phyloP scores from a whole-genome alignment of 2,113 vertebrate genomes.

The Sylvietta virens region DNA sequence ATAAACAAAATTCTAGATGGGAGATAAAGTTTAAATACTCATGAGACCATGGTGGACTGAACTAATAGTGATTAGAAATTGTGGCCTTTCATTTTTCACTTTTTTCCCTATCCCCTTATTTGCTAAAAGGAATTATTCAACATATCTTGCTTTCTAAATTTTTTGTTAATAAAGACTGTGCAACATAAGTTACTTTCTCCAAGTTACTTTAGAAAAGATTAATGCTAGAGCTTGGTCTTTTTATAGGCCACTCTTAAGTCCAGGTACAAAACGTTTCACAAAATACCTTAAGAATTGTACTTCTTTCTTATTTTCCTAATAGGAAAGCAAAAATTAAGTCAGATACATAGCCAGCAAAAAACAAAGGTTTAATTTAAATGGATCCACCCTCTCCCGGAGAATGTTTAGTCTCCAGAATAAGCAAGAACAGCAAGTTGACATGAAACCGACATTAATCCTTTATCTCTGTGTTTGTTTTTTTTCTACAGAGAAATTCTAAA shows the following conservation, averaged over 20 bases:
- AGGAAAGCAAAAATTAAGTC: background rate
- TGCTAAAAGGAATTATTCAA: background rate
- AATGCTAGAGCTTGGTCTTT: background rate
- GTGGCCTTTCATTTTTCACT: background rate
- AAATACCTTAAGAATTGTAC: background rate
- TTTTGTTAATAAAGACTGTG: background rate
- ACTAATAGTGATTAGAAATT: background rate
- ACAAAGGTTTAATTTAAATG: background rate
- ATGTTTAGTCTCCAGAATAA: background rate
- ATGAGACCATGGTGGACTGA: background rate
- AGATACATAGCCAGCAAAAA: background rate
- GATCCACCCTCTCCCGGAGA: background rate
- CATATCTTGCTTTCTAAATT: background rate
- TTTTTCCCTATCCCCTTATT: background rate
- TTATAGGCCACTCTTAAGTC: background rate
- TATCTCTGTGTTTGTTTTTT: background rate
- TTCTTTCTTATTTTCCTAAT: background rate
- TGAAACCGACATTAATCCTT: background rate
- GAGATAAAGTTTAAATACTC: background rate
- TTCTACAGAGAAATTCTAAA: slow-evolving; percentile 82
- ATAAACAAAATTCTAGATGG: background rate
- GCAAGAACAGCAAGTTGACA: background rate
- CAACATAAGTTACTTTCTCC: background rate
- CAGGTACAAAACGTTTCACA: background rate
- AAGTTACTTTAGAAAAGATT: background rate